Evolutionary conservation across 2,888 invertebrate species (phyloP), one percentile per base, ranked within the genome.

Genomic region (Drosophila neutralis): DNA sequence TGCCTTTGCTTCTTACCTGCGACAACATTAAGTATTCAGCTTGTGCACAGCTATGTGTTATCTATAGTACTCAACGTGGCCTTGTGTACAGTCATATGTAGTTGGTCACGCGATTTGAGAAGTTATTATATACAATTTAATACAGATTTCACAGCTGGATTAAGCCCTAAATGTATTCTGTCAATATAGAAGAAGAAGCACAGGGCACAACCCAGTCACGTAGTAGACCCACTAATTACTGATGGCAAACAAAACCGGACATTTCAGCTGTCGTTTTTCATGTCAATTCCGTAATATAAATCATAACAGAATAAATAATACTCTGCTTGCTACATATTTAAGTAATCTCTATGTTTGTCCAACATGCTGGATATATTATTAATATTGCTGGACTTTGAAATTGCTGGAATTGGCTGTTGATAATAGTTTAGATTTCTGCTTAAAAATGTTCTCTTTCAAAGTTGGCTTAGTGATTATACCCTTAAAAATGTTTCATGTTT

Each of bases 251-350:
- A 56, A 64, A 42, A 42, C 11, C 31, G 10, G 63, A 40, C 71
- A 76, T 73, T 57, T n/a, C 57, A 61, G 53, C n/a, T 40, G 67
- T 59, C 64, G 83, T 70, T 65, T 60, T 68, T 78, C 72, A 81
- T 64, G 64, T 13, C 29, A 57, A 24, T 56, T 48, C 40, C n/a
- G 18, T 31, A 45, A n/a, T 35, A 38, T 35, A 21, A 29, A n/a
- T 33, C 1, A 53, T 33, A 53, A 58, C n/a, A 40, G 35, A 33
- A 35, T 24, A 15, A 31, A 31, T 52, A 24, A 31, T 40, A 13
- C 31, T 49, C n/a, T 6, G 24, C 0, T 13, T n/a, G 31, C 35
- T 33, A 35, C 51, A 48, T 58, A 45, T 36, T 45, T 54, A 45
- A 59, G 3, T 42, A 52, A 52, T 61, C 67, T 40, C 2, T 24